Percentiles rank a stretch among this genome's conserved stretches.
Evolutionary conservation across 1,140 invertebrate species (phyloP).

Genomic region (Ctenoplectra terminalis): DNA sequence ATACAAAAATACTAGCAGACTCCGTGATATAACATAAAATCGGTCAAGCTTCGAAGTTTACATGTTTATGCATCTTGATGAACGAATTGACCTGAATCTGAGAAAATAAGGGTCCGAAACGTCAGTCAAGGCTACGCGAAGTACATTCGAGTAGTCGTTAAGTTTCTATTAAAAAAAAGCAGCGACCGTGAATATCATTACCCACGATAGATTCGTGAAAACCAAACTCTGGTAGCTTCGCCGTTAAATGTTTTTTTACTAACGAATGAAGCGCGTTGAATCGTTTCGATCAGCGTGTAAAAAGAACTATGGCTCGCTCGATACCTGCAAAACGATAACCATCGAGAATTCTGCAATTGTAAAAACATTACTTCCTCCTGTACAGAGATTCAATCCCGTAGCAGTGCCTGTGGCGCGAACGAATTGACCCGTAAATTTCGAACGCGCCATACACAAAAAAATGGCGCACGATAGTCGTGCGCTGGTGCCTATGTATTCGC

Average conservation of each 20-base stretch:
- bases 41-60: no score
- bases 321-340: not conserved
- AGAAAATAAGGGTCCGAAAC: no score
- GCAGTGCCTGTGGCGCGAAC: not conserved
- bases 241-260: not conserved
- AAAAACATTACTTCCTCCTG: slow-evolving; percentile 7
- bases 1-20: no score
- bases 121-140: no score
- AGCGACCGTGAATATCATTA: no score
- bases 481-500: not conserved
- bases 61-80: no score
- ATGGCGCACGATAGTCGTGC: not conserved
- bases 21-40: no score
- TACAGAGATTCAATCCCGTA: not conserved
- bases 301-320: not conserved
- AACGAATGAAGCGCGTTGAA: not conserved
- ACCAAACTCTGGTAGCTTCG: not conserved
- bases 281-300: not conserved
- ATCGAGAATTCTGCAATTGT: not conserved
- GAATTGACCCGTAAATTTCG: slow-evolving; percentile 25
- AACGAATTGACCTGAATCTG: no score
- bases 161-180: no score
- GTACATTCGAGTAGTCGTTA: no score
- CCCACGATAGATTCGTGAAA: no score
- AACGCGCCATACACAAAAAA: not conserved